These are phyloP conservation scores for Pyrgilauda ruficollis DNA, from an alignment of 2,113 vertebrate genomes.

Conservation along the genomic window DNA sequence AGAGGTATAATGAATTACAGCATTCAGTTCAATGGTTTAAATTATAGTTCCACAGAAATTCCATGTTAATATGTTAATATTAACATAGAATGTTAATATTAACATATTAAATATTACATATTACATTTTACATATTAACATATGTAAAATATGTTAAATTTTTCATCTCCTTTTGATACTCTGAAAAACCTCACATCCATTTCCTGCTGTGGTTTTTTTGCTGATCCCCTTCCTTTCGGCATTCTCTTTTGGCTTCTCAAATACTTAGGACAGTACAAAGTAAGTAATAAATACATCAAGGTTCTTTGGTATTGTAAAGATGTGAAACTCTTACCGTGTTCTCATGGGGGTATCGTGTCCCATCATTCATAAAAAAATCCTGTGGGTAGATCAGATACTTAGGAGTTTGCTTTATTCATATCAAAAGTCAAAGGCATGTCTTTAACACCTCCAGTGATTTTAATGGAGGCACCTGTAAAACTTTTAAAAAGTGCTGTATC, in stretches of 20 bases:
- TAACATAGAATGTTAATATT: too few relatives aligned
- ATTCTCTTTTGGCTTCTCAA: neutral
- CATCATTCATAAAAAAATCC: neutral
- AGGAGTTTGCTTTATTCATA: neutral
- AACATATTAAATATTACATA: too few relatives aligned
- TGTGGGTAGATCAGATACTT: neutral
- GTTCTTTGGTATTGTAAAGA: neutral
- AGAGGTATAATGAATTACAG: neutral
- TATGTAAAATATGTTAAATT: neutral
- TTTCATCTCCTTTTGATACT: neutral
- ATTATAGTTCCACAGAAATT: neutral
- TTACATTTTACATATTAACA: too few relatives aligned
- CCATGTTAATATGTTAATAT: neutral
- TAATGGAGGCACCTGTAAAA: neutral
- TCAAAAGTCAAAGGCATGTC: neutral
- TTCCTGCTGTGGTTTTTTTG: neutral
- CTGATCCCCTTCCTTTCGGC: neutral
- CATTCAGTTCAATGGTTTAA: neutral
- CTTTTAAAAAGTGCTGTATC: neutral
- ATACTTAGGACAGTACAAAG: neutral
- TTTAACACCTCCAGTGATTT: neutral
- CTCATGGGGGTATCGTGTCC: neutral
- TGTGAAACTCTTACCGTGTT: neutral
- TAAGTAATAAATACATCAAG: neutral
- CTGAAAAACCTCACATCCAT: neutral